Percentiles rank a stretch among this genome's conserved stretches.
Evolutionary conservation across 2,113 vertebrate genomes (phyloP).

Genomic region (Hemiscyllium ocellatum): DNA sequence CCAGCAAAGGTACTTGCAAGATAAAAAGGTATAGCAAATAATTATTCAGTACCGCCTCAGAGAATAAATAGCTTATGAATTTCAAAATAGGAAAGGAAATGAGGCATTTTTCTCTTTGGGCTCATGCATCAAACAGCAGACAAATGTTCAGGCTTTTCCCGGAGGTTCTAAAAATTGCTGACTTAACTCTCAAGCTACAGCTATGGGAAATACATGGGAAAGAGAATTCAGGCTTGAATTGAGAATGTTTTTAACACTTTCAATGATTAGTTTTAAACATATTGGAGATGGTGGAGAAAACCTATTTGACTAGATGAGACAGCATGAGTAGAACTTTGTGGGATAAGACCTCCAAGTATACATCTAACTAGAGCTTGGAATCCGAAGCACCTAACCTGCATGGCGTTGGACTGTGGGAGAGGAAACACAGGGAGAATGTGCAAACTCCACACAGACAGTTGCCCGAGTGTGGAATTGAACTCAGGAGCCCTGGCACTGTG

Average conservation of each 20-base stretch:
- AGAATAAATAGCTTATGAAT: background rate
- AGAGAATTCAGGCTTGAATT: background rate
- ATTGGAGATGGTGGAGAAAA: background rate
- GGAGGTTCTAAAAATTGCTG: background rate
- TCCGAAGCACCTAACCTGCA: background rate
- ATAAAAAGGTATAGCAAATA: background rate
- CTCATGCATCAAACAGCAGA: background rate
- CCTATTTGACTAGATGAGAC: background rate
- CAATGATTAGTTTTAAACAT: background rate
- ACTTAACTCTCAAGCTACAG: background rate
- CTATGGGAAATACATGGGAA: background rate
- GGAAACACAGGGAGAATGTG: no score
- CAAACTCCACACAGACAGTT: no score
- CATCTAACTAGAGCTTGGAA: background rate
- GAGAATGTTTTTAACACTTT: background rate
- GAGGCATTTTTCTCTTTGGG: background rate
- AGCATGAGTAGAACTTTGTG: background rate
- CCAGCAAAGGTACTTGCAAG: background rate
- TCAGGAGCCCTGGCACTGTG: no score
- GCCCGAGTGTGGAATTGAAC: no score
- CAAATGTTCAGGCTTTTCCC: background rate
- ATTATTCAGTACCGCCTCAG: background rate
- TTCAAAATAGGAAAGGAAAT: background rate
- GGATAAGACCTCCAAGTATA: background rate
- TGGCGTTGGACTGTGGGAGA: no score